A percentile compares a stretch with the other conserved stretches of the same genome.
These are phyloP conservation scores for Drosophila equinoxialis DNA, from an alignment of 1,140 invertebrate species.

Conservation along the genomic window DNA sequence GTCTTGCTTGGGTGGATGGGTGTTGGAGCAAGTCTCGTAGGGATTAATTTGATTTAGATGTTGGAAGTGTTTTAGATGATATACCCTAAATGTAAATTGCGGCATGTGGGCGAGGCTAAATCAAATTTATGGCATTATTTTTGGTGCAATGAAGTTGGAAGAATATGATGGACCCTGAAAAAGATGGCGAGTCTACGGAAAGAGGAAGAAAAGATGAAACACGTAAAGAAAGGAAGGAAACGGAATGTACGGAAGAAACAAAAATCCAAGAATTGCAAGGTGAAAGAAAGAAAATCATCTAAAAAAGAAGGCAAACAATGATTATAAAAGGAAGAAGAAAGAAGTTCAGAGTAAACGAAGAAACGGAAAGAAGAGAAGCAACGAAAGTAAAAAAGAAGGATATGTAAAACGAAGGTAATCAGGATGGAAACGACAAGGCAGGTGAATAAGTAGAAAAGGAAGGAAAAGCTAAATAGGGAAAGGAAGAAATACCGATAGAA, in stretches of 20 bases:
- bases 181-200: not conserved
- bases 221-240: not conserved
- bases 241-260: not conserved
- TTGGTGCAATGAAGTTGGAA: slow-evolving; percentile 3
- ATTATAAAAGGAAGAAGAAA: not conserved
- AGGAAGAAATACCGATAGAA: too few species aligned
- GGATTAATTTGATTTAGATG: slow-evolving; percentile 82
- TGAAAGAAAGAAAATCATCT: not conserved
- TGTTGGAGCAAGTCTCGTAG: slow-evolving; percentile 43
- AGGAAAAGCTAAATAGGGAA: too few species aligned
- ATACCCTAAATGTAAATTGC: slow-evolving; percentile 28
- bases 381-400: not conserved
- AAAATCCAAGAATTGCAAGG: too few species aligned
- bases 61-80: slow-evolving; percentile 59
- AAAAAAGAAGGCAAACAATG: not conserved
- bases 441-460: not conserved
- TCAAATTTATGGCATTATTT: slow-evolving; percentile 7
- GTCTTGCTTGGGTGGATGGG: not conserved
- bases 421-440: not conserved
- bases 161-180: not conserved
- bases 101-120: slow-evolving; percentile 13
- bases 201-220: not conserved
- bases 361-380: not conserved
- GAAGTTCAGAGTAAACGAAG: not conserved
- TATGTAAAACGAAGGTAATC: too few species aligned